Percentiles rank a stretch among this genome's conserved stretches.
Evolutionary conservation across 2,888 invertebrate species (phyloP).

Genomic region (Lasioglossum villosulum): DNA sequence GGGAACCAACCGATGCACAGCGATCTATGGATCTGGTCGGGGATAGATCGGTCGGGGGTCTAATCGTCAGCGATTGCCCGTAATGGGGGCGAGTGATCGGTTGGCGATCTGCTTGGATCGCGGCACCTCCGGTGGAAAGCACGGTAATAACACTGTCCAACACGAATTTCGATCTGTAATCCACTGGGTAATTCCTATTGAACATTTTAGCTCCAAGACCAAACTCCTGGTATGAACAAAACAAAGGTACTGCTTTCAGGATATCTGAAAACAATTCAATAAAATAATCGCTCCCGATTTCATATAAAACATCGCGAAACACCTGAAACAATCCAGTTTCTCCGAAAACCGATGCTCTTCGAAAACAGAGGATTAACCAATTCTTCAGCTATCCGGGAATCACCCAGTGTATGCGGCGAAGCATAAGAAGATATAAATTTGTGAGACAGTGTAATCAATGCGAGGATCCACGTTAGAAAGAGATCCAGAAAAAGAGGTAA

Average conservation of each 20-base stretch:
- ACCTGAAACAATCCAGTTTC: neutral
- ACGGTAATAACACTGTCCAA: slow-evolving; percentile 58
- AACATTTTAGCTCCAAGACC: neutral
- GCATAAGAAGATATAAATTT: neutral
- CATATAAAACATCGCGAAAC: neutral
- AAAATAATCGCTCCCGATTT: neutral
- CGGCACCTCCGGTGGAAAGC: slow-evolving; percentile 45
- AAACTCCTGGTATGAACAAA: neutral
- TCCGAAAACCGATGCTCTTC: too few relatives aligned
- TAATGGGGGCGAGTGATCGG: slow-evolving; percentile 8
- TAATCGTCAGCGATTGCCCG: slow-evolving; percentile 57
- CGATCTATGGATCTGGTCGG: slow-evolving; percentile 20
- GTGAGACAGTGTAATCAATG: neutral
- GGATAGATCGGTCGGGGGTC: slow-evolving; percentile 33
- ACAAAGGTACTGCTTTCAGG: neutral
- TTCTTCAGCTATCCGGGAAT: neutral
- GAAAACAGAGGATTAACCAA: neutral
- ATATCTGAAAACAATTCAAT: neutral
- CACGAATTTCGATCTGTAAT: neutral
- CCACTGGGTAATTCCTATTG: neutral
- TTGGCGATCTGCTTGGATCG: slow-evolving; percentile 26
- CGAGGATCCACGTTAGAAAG: neutral
- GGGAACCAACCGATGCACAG: slow-evolving; percentile 27
- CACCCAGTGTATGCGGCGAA: neutral
- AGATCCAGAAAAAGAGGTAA: neutral